Conservation (phyloP, 2,888 invertebrate species). For the Mimachlamys varia region DNA sequence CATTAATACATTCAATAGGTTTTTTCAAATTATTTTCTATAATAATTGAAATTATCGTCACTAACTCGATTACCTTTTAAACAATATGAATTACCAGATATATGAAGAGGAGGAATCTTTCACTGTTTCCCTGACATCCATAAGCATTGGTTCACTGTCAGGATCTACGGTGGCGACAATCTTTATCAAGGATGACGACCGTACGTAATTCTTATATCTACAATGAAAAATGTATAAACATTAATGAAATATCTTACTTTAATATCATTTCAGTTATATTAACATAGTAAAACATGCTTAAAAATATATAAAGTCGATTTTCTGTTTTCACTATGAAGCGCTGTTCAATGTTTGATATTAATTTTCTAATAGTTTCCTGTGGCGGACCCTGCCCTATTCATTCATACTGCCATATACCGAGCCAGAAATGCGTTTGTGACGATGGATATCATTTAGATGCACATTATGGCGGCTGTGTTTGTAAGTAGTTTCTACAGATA, state of each 20-base stretch:
- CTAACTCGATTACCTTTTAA: no score
- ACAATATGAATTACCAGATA: background rate
- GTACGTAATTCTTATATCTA: background rate
- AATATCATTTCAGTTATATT: no score
- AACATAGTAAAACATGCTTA: no score
- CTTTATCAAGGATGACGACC: background rate
- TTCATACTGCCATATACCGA: background rate
- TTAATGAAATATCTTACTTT: no score
- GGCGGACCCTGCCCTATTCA: background rate
- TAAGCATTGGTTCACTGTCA: background rate
- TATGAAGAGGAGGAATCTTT: background rate
- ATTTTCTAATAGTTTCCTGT: background rate
- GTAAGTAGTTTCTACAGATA: background rate
- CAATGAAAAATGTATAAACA: no score
- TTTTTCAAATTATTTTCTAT: no score
- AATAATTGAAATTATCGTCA: no score
- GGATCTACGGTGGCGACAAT: background rate
- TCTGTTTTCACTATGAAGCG: no score
- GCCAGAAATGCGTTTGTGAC: background rate
- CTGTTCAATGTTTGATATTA: background rate
- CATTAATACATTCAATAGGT: no score
- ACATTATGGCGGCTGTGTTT: background rate
- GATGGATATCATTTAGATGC: background rate
- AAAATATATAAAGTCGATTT: no score
- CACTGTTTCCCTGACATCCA: background rate